Conservation (phyloP, 2,888 invertebrate species). For the Rugalucina vietnamica region DNA sequence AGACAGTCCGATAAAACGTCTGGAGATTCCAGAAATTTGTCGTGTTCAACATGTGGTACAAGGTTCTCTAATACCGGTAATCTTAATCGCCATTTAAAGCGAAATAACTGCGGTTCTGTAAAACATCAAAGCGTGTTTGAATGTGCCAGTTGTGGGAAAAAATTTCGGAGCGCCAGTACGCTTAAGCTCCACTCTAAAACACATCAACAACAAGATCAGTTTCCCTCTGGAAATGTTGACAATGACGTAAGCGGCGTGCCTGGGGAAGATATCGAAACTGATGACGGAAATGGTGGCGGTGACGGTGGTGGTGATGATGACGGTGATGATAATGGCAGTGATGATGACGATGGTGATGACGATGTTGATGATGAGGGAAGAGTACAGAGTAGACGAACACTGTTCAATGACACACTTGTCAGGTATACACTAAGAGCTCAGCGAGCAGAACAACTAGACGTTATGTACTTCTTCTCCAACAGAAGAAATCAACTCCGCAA, state of each 20-base stretch:
- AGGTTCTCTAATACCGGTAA: not conserved
- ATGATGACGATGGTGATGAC: not conserved
- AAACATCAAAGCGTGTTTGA: not conserved
- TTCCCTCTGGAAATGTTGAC: too few species aligned
- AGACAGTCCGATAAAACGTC: not conserved
- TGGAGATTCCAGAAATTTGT: not conserved
- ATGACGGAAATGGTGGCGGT: not conserved
- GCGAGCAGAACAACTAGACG: not conserved
- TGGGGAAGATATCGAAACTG: too few species aligned
- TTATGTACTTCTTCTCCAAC: constrained; percentile 3
- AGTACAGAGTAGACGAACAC: not conserved
- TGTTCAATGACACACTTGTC: not conserved
- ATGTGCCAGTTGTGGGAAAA: not conserved
- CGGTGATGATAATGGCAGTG: not conserved
- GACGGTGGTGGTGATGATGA: not conserved
- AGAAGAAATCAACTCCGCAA: not conserved
- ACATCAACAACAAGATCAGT: too few species aligned
- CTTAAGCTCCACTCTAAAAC: not conserved
- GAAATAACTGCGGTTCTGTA: not conserved
- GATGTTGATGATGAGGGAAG: not conserved
- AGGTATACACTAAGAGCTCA: not conserved
- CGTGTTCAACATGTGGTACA: not conserved
- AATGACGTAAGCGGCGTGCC: too few species aligned
- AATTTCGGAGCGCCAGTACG: not conserved
- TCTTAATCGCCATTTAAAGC: not conserved